Evolutionary conservation across 2,888 invertebrate genomes (phyloP), one percentile per base, ranked within the genome.

Genomic region (Drosophila hamatofila): DNA sequence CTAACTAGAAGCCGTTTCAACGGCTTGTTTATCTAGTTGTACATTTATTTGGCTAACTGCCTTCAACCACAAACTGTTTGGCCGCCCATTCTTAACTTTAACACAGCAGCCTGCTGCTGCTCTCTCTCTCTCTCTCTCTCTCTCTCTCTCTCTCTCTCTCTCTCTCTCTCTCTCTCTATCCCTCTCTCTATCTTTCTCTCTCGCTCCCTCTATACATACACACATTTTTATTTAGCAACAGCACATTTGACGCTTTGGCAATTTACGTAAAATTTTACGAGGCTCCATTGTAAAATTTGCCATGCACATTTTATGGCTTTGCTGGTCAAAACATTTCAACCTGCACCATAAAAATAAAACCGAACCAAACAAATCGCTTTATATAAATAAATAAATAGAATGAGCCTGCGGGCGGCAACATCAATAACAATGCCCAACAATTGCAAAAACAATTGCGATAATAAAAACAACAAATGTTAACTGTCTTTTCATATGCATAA

Each of bases 1-100:
- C 60, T 62, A 65, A 71, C 76, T 79, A 62, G 66, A 70, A 70
- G 70, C 66, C 75, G 63, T 82, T 85, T 83, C 59, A 75, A 74
- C 88, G 69, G 72, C 73, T 88, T 88, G 83, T 88, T 88, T 83
- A 75, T 88, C 80, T 86, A 70, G 86, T 80, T 86, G 80, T 83
- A 86, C 83, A 84, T 84, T 88, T 86, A 83, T 83, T 83, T 83
- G 80, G 89, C 89, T 80, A 86, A 83, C 89, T 83, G 87, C 88
- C 88, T 85, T 85, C 39, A 80, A 75, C 83, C 83, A 57, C 89
- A 88, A 84, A 79, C 74, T 65, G 75, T 78, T 78, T 62, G 37
- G 30, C 55, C 54, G n/a, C 58, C 39, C 51, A 64, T 39, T 64
- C 56, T 61, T 56, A 37, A 51, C 57, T 51, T 64, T 42, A 33